Percentiles rank a stretch among this genome's conserved stretches.
These are phyloP conservation scores for Gisinianus flammeolus DNA, from an alignment of 2,888 invertebrate genomes.

Conservation along the genomic window DNA sequence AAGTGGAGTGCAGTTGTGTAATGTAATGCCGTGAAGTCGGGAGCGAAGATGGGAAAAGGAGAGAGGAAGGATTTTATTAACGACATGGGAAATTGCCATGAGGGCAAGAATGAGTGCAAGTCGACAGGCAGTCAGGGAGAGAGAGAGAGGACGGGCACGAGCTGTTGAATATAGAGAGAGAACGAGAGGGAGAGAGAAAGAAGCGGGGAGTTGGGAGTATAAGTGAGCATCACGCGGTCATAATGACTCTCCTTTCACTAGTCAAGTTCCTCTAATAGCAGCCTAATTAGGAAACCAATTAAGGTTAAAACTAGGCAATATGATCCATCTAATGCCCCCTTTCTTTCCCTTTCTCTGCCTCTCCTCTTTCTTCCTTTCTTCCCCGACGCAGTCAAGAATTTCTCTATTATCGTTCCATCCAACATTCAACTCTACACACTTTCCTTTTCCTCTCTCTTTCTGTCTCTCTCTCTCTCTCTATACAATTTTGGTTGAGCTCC, in stretches of 20 bases:
- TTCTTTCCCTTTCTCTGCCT: constrained; percentile 34
- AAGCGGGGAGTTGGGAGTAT: not conserved
- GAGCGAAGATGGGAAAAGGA: not conserved
- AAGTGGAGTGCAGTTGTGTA: no score
- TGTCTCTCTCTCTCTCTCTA: not conserved
- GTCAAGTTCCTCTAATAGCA: constrained; percentile 56
- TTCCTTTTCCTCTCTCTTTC: constrained; percentile 15
- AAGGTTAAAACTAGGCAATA: constrained; percentile 58
- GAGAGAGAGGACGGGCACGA: constrained; percentile 47
- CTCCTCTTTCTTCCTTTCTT: constrained; percentile 10
- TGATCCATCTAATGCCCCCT: constrained; percentile 57
- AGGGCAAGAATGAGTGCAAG: constrained; percentile 44
- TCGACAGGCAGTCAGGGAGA: constrained; percentile 33
- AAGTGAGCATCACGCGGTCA: constrained; percentile 53
- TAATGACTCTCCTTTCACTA: constrained; percentile 52
- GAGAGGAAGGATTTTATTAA: constrained; percentile 41
- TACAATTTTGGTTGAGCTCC: not conserved
- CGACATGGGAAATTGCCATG: constrained; percentile 46
- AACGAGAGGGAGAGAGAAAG: no score
- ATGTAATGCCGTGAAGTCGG: not conserved
- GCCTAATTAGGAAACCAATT: constrained; percentile 59
- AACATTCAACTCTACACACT: not conserved
- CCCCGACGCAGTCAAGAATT: constrained; percentile 5
- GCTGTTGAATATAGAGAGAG: constrained; percentile 51
- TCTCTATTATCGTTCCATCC: constrained; percentile 6